phyloP scores from a whole-genome alignment of 2,113 vertebrate species.

The Heterocephalus glaber region DNA sequence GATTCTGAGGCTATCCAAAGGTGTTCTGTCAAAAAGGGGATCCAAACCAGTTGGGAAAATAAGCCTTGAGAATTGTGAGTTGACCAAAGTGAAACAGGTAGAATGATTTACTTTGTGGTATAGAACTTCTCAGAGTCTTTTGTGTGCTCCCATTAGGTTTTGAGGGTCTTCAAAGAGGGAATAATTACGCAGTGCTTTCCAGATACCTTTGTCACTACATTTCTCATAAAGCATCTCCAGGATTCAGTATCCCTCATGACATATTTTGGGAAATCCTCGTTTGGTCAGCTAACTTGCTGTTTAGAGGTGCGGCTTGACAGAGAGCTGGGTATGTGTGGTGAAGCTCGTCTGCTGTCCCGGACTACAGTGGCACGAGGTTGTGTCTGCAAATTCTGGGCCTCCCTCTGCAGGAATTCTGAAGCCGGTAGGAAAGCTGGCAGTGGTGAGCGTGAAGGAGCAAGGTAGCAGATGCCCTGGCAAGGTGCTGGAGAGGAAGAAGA shows the following conservation, averaged over 20 bases:
- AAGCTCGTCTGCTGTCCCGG: background rate
- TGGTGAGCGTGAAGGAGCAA: background rate
- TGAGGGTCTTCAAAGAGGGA: background rate
- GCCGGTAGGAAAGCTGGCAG: background rate
- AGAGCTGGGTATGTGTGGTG: background rate
- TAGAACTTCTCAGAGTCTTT: constrained; percentile 24
- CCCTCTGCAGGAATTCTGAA: background rate
- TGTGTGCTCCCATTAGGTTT: background rate
- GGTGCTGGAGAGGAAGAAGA: background rate
- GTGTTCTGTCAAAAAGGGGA: background rate
- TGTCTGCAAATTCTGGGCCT: background rate
- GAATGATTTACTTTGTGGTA: background rate
- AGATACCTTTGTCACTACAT: background rate
- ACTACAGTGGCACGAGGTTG: background rate
- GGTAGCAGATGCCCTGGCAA: background rate
- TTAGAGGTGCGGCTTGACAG: background rate
- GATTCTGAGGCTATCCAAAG: background rate
- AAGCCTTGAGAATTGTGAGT: background rate
- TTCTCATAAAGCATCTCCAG: background rate
- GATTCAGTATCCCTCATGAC: background rate
- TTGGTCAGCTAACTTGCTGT: background rate
- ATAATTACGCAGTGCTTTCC: background rate
- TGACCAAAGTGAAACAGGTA: background rate
- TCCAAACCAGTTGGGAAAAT: background rate
- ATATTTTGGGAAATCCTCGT: background rate